A percentile compares a stretch with the other conserved stretches of the same genome.
phyloP scores from a whole-genome alignment of 2,113 vertebrate species.

The Tragelaphus buxtoni region DNA sequence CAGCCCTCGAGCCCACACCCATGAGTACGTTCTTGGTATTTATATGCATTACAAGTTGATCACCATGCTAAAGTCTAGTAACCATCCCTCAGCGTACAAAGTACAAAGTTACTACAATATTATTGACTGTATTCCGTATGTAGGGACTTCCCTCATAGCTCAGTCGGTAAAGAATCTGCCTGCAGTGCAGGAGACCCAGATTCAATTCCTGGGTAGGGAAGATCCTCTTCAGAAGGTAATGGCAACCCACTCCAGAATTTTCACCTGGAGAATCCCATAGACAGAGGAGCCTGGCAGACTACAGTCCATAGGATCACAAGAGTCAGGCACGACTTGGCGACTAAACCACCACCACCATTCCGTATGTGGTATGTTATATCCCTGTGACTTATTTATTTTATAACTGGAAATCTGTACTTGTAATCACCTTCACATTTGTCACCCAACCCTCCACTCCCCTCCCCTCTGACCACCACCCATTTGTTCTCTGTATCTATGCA shows the following conservation, averaged over 20 bases:
- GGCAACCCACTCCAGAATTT: background rate
- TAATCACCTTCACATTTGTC: background rate
- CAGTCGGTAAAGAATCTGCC: background rate
- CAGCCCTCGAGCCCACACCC: background rate
- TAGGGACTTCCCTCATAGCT: background rate
- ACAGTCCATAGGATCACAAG: background rate
- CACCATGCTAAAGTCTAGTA: background rate
- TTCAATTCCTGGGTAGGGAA: background rate
- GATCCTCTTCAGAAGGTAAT: background rate
- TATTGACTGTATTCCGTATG: background rate
- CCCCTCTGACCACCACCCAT: background rate
- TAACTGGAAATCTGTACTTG: background rate
- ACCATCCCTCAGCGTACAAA: background rate
- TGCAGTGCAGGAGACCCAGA: background rate
- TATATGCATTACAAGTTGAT: background rate
- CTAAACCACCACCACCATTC: background rate
- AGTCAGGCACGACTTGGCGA: background rate
- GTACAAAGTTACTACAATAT: background rate
- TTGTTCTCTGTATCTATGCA: background rate
- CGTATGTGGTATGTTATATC: background rate
- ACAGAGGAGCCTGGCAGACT: background rate
- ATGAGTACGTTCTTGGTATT: background rate
- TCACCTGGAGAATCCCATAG: background rate
- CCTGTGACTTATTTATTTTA: background rate
- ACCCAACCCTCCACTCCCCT: background rate